Evolutionary conservation across 2,888 invertebrate genomes (phyloP).

Genomic region (Lymantria dispar): DNA sequence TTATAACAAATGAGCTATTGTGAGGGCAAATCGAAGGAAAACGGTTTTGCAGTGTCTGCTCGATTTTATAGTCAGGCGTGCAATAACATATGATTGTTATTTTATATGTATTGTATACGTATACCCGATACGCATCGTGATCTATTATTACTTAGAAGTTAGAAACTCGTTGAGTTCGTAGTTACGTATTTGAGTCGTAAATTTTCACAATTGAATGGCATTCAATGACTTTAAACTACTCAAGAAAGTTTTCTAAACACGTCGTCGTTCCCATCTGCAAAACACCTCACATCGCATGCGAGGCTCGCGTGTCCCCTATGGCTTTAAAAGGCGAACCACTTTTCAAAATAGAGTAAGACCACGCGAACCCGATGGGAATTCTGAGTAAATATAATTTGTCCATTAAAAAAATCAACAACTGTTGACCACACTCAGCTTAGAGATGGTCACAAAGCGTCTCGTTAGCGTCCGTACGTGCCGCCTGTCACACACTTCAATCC

Average conservation of each 20-base stretch:
- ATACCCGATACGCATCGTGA: constrained; percentile 21
- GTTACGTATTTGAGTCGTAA: constrained; percentile 12
- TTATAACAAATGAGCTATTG: constrained; percentile 82
- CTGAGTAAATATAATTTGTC: constrained; percentile 74
- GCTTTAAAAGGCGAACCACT: constrained; percentile 67
- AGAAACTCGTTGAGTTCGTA: constrained; percentile 8
- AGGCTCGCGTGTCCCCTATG: constrained; percentile 53
- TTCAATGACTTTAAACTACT: constrained; percentile 32
- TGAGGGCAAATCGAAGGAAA: constrained; percentile 74
- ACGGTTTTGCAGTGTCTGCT: constrained; percentile 70
- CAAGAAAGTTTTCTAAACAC: constrained; percentile 29
- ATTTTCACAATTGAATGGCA: constrained; percentile 27
- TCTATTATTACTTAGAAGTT: constrained; percentile 16
- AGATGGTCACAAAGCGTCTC: constrained; percentile 82
- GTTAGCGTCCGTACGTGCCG: constrained; percentile 80
- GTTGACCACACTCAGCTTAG: constrained; percentile 70
- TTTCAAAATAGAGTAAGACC: constrained; percentile 49
- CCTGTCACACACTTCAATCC: constrained; percentile 77
- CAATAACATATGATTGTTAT: constrained; percentile 26
- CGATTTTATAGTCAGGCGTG: constrained; percentile 57
- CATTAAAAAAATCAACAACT: constrained; percentile 79
- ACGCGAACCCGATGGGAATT: constrained; percentile 57
- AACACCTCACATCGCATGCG: constrained; percentile 56
- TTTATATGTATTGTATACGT: constrained; percentile 19
- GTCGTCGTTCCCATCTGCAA: constrained; percentile 26